Conservation (phyloP, 2,888 invertebrate genomes). For the Onchidella celtica region DNA sequence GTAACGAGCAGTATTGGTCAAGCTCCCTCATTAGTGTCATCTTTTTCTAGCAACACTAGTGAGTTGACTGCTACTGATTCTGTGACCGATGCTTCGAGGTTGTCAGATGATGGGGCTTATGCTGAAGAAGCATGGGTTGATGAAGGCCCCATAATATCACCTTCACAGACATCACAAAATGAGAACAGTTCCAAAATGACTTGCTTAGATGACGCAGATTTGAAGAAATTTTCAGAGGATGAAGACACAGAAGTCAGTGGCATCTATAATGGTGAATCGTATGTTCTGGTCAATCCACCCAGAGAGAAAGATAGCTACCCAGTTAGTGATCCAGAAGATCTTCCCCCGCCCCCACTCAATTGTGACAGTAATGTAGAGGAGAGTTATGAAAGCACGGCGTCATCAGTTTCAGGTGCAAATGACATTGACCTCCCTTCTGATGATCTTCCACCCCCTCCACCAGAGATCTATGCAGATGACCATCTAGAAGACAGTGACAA, state of each 20-base stretch:
- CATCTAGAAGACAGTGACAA: conserved; percentile 33
- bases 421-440: conserved; percentile 16
- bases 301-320: background rate
- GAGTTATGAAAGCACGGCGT: conserved; percentile 28
- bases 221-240: background rate
- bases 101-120: conserved; percentile 13
- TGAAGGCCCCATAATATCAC: background rate
- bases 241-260: background rate
- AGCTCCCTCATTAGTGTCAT: conserved; percentile 46
- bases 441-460: conserved; percentile 31
- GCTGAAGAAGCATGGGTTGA: conserved; percentile 3
- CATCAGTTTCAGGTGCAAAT: conserved; percentile 18
- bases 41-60: conserved; percentile 47
- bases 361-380: conserved; percentile 12
- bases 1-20: conserved; percentile 48
- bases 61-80: conserved; percentile 39
- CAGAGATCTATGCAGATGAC: conserved; percentile 25
- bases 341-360: conserved; percentile 29
- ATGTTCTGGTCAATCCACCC: background rate
- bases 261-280: background rate
- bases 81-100: conserved; percentile 18
- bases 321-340: conserved; percentile 11
- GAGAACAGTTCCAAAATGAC: background rate
- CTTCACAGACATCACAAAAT: background rate
- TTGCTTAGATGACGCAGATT: background rate